Base-by-base conservation (phyloP, 2,888 invertebrate genomes). In the Mimumesa dahlbomi region DNA sequence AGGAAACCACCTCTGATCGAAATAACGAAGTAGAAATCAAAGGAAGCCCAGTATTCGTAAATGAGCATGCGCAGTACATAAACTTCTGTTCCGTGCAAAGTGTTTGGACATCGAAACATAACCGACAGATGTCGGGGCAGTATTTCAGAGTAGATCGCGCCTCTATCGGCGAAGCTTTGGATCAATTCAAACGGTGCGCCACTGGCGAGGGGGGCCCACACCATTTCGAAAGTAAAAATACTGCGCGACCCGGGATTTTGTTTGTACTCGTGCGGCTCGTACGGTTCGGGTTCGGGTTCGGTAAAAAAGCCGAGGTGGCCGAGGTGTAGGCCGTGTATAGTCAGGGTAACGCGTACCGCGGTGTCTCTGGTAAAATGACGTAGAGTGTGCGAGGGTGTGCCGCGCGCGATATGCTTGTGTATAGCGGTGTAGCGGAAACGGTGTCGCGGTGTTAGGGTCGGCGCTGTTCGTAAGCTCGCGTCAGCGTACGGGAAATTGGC, bases 211-310 rank as follows among this genome's bases (percentile, higher is more conserved):
- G 77, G 65, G 58, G 52, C 65, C 62, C 83, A 81, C 77, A 63
- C 85, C 86, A 85, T 85, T 86, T 86, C 83, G 85, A 86, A 86
- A 84, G 85, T 86, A 86, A 86, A 86, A 86, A 86, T 85, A 85
- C 84, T 81, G 84, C 82, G 81, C 81, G 84, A 82, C 82, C 84
- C 79, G 84, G 82, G 84, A 79, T 75, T 77, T 81, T 70, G 61
- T 67, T 77, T 52, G 70, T 64, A 66, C 68, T 63, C 68, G 66
- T n/a, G n/a, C n/a, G n/a, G n/a, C n/a, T n/a, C n/a, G 58, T 65
- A 31, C 53, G 52, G 54, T 54, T 66, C 66, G 62, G 68, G 58
- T 65, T 34, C 53, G 52, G 54, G 54, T 66, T 66, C 59, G 68
- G 67, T 63, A 67, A 79, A 79, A 75, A 77, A 73, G 71, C n/a